A percentile compares a stretch with the other conserved stretches of the same genome.
These are phyloP conservation scores for Drosophila lini DNA, from an alignment of 1,140 invertebrate species.

Conservation along the genomic window DNA sequence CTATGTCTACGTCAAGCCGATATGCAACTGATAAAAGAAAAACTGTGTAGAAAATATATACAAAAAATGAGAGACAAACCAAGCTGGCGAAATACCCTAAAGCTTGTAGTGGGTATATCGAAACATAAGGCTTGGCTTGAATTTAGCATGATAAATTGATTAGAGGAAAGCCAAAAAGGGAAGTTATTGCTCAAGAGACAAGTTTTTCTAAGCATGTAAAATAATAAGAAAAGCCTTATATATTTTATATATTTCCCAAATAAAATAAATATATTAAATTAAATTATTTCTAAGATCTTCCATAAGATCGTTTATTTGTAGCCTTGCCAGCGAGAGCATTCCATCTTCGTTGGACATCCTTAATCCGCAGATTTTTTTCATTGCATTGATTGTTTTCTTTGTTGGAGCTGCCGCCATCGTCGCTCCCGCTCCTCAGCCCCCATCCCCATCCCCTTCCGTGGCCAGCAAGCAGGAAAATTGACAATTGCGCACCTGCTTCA, in stretches of 20 bases:
- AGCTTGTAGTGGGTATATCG: not conserved
- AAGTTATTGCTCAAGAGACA: too few relatives aligned
- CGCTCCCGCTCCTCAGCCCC: constrained; percentile 6
- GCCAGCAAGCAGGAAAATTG: constrained; percentile 70
- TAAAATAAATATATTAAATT: too few relatives aligned
- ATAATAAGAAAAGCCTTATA: too few relatives aligned
- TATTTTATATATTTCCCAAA: too few relatives aligned
- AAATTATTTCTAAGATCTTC: too few relatives aligned
- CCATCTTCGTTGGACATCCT: constrained; percentile 12
- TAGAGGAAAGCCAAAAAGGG: not conserved
- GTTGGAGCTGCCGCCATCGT: constrained; percentile 28
- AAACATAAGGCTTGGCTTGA: not conserved
- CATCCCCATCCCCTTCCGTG: constrained; percentile 26
- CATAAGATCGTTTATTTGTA: not conserved
- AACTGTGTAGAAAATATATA: constrained; percentile 71
- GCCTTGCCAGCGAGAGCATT: constrained; percentile 23
- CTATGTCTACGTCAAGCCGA: constrained; percentile 79
- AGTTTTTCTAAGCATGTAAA: too few relatives aligned
- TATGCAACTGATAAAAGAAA: constrained; percentile 79
- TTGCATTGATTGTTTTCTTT: constrained; percentile 75
- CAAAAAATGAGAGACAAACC: constrained; percentile 52
- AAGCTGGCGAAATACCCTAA: constrained; percentile 40
- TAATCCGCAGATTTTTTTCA: constrained; percentile 10
- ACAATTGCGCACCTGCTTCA: constrained; percentile 82
- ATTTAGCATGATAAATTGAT: not conserved